Base-by-base conservation (phyloP, 1,140 invertebrate species). In the Proctacanthus coquilletti region DNA sequence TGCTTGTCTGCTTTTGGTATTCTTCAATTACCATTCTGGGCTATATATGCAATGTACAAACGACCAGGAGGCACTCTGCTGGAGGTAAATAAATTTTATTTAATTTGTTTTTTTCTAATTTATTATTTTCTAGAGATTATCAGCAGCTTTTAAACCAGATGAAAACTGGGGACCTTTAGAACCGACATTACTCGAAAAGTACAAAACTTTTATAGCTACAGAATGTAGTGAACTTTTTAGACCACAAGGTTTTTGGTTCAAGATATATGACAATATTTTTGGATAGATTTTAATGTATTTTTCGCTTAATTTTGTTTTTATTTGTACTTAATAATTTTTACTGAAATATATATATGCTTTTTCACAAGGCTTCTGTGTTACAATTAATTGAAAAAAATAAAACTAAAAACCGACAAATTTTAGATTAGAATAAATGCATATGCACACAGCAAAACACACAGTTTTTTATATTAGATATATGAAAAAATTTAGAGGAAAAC, bases 21-120 rank as follows among this genome's bases (percentile, higher is more conserved):
- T n/a, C 36, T 69, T 0, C 70, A 75, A 44, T 41, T 75, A 8
- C 63, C 74, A 3, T 52, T 74, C 27, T 74, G 70, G 65, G 61
- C 63, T 36, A 46, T 65, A 9, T 56, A 62, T 29, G 60, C 60
- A 4, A 37, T 58, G 3, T 32, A 45, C 1, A 19, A 36, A 4
- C 45, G 51, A 44, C 59, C 18, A 58, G 58, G 25, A 52, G 51
- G 23, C 20, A 21, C 15, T 33, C 43, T n/a, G 44, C 54, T 2
- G 34, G n/a, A n/a, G n/a, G n/a, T n/a, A n/a, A n/a, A n/a, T n/a
- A n/a, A n/a, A n/a, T n/a, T n/a, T n/a, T n/a, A n/a, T n/a, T n/a
- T n/a, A n/a, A n/a, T n/a, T n/a, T n/a, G n/a, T n/a, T n/a, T n/a
- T n/a, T n/a, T n/a, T n/a, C n/a, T n/a, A n/a, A n/a, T n/a, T n/a